Conservation (phyloP, 2,888 invertebrate genomes). For the Notodonta ziczac region DNA sequence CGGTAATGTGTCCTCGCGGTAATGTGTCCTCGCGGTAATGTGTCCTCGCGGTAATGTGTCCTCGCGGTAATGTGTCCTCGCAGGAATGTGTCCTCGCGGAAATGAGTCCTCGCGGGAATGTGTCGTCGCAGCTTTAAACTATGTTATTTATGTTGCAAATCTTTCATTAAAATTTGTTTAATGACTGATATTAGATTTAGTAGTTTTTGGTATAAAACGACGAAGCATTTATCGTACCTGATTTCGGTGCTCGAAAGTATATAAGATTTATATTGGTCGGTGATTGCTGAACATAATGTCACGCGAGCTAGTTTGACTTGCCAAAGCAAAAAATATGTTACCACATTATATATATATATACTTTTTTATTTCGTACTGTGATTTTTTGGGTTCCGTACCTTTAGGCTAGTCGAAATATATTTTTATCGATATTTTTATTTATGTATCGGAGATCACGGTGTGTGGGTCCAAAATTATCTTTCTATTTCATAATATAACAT, state of each 20-base stretch:
- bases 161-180: too few relatives aligned
- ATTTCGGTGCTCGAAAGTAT: slow-evolving; percentile 4
- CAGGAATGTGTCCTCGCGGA: too few relatives aligned
- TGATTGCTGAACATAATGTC: not conserved
- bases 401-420: slow-evolving; percentile 10
- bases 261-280: not conserved
- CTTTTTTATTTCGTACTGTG: slow-evolving; percentile 15
- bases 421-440: slow-evolving; percentile 11
- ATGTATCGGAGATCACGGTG: slow-evolving; percentile 7
- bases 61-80: too few relatives aligned
- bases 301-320: slow-evolving; percentile 22
- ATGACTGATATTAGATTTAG: not conserved
- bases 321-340: slow-evolving; percentile 45
- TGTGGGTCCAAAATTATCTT: slow-evolving; percentile 32
- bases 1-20: too few relatives aligned
- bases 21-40: too few relatives aligned
- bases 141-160: too few relatives aligned
- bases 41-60: too few relatives aligned
- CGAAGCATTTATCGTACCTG: slow-evolving; percentile 4
- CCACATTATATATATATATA: slow-evolving; percentile 9
- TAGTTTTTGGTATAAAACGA: not conserved
- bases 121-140: too few relatives aligned
- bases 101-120: too few relatives aligned
- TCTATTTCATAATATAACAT: not conserved
- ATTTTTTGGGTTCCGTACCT: slow-evolving; percentile 23